Percentiles rank a stretch among this genome's conserved stretches.
These are phyloP conservation scores for Pseudocheirus occidentalis DNA, from an alignment of 2,797 vertebrate genomes.

Conservation along the genomic window DNA sequence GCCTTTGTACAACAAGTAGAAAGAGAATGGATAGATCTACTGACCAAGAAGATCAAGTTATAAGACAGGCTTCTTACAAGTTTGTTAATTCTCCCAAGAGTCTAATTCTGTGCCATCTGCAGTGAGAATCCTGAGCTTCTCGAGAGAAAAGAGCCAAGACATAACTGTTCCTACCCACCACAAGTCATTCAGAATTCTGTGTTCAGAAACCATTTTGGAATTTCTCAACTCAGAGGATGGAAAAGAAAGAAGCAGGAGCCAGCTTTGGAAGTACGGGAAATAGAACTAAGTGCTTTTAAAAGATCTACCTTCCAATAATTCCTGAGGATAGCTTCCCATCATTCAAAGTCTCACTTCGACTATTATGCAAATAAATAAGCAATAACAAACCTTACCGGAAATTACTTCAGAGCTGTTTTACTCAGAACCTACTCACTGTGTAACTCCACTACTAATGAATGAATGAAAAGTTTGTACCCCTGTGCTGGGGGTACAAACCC, in stretches of 20 bases:
- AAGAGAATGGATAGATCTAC: slow-evolving; percentile 1
- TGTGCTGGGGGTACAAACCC: too few species aligned
- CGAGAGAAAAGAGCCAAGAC: slow-evolving; percentile 37
- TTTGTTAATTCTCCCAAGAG: slow-evolving; percentile 4
- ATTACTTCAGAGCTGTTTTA: slow-evolving; percentile 32
- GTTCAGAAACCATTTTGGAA: slow-evolving; percentile 58
- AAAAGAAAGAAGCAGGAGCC: slow-evolving; percentile 46
- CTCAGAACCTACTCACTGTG: slow-evolving; percentile 30
- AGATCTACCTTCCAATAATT: slow-evolving; percentile 34
- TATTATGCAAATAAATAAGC: slow-evolving; percentile 4
- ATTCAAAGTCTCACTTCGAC: slow-evolving; percentile 21
- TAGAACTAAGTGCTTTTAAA: slow-evolving; percentile 15
- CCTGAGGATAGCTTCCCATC: slow-evolving; percentile 9
- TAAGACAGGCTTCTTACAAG: slow-evolving; percentile 22
- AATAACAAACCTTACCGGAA: slow-evolving; percentile 30
- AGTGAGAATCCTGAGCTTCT: slow-evolving; percentile 56
- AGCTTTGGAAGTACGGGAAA: slow-evolving; percentile 4
- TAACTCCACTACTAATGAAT: background rate
- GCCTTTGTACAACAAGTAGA: slow-evolving; percentile 3
- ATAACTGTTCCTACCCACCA: slow-evolving; percentile 34
- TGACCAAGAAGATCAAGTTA: slow-evolving; percentile 41
- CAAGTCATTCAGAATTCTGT: slow-evolving; percentile 46
- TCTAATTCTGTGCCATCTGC: slow-evolving; percentile 8
- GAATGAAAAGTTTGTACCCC: background rate
- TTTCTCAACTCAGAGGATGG: slow-evolving; percentile 55